Base-by-base conservation (phyloP, 1,140 invertebrate species). In the Catajapyx aquilonaris region DNA sequence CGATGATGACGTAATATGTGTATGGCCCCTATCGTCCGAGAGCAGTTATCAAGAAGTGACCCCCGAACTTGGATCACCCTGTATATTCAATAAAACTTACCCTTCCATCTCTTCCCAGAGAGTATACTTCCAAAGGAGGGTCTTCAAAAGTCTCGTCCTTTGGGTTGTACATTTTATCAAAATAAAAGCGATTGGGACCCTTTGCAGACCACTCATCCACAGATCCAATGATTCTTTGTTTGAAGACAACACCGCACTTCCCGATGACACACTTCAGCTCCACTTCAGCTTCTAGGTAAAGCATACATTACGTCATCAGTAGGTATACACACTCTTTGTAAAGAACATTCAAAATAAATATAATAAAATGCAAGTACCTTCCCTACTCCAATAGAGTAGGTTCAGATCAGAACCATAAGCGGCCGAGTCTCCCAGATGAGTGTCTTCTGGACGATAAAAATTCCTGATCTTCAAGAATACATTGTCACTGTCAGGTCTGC, bases 151-250 rank as follows among this genome's bases (percentile, higher is more conserved):
- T 54, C 25, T 69, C 64, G 1, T 60, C 60, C 4, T 59, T 44
- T 32, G 56, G 57, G 51, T 79, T 61, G 47, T 80, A 85, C 5
- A 66, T 60, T 57, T 78, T 64, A 17, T 56, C 62, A 46, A 85
- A 86, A 53, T 83, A 84, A 59, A 85, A 81, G 35, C 77, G 58
- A 49, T 73, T 59, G 0, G 70, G 69, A 13, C 77, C 76, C 38
- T 42, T 49, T 3, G 53, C 48, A n/a, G 68, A 60, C 68, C 77
- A 81, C 35, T 70, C 60, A n/a, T 65, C 56, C 5, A 65, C 43
- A 28, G 60, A 50, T 40, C 60, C 47, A 25, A 57, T 44, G 10
- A 73, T 41, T 44, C 69, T 68, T 22, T 68, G 68, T 16, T 57
- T 52, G 43, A 63, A 74, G 1, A 59, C 47, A 5, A 79, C 57